Percentiles rank a stretch among this genome's conserved stretches.
Conservation (phyloP, 2,113 vertebrate species). For the Apteryx owenii region DNA sequence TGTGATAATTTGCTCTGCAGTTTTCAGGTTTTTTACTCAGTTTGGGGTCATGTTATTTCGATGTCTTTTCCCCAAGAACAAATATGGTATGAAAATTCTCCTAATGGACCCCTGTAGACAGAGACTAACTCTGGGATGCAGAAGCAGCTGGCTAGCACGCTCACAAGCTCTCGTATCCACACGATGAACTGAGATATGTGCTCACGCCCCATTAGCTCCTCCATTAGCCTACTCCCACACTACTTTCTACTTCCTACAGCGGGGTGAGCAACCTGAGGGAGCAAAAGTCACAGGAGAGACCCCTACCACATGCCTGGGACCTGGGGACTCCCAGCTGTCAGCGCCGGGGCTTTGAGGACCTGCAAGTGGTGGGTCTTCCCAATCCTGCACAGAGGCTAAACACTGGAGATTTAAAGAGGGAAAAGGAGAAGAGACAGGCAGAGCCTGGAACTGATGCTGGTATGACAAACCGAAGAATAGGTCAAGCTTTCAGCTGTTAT, state of each 20-base stretch:
- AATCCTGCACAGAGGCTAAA: background rate
- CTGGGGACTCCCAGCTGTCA: background rate
- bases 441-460: background rate
- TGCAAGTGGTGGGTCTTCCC: background rate
- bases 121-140: background rate
- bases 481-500: conserved; percentile 40
- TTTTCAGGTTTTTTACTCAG: background rate
- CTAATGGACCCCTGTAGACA: conserved; percentile 5
- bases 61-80: background rate
- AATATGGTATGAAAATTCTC: background rate
- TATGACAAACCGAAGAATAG: background rate
- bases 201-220: background rate
- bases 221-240: background rate
- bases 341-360: background rate
- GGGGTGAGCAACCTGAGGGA: background rate
- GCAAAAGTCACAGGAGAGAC: background rate
- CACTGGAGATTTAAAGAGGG: background rate
- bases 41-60: background rate
- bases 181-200: background rate
- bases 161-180: background rate
- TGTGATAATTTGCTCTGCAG: background rate
- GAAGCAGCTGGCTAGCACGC: background rate
- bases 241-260: background rate
- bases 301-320: rapidly evolving
- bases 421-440: background rate